Conservation (phyloP, 1,140 invertebrate species). For the Elysia chlorotica region DNA sequence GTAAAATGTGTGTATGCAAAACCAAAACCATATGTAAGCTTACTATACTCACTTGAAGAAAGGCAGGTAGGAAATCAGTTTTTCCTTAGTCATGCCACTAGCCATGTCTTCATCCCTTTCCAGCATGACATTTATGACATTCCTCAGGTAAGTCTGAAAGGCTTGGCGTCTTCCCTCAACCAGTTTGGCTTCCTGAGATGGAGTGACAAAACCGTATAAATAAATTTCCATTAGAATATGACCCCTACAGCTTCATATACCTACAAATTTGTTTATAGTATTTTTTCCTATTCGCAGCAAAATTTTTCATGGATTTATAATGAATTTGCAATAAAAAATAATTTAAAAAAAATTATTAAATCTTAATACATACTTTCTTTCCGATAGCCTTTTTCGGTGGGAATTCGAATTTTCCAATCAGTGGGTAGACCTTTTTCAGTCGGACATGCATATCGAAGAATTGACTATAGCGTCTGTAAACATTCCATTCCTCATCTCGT, state of each 20-base stretch:
- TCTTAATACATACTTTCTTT: conserved; percentile 73
- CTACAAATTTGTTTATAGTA: no score
- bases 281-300: no score
- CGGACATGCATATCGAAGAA: conserved; percentile 82
- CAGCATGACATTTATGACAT: conserved; percentile 73
- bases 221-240: no score
- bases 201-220: no score
- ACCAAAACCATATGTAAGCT: not conserved
- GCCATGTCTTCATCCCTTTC: conserved; percentile 74
- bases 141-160: conserved; percentile 79
- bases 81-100: conserved; percentile 71
- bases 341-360: no score
- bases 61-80: conserved; percentile 74
- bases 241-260: no score
- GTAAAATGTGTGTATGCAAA: not conserved
- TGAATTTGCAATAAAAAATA: no score
- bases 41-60: conserved; percentile 79
- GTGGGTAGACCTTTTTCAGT: conserved; percentile 80
- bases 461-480: conserved; percentile 88
- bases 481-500: conserved; percentile 89
- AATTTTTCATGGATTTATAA: no score
- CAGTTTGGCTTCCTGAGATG: conserved; percentile 79
- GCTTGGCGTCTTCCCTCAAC: conserved; percentile 78
- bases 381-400: conserved; percentile 92
- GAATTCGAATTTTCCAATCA: conserved; percentile 82